A percentile compares a stretch with the other conserved stretches of the same genome.
phyloP scores from a whole-genome alignment of 1,140 invertebrate species.

The Belonocnema kinseyi region DNA sequence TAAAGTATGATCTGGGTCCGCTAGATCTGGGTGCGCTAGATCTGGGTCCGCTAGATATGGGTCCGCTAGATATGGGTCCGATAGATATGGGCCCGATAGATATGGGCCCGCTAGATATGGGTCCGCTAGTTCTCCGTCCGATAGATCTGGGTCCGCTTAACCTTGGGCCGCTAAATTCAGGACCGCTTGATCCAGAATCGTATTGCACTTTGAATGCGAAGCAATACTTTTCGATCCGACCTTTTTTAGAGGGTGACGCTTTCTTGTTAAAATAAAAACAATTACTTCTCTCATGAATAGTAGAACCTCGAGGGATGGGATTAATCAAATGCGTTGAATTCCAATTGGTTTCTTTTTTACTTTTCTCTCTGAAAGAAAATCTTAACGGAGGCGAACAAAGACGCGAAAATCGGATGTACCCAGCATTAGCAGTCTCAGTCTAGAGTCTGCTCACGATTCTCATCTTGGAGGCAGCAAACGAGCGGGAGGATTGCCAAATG shows the following conservation, averaged over 20 bases:
- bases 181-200: too few species aligned
- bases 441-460: slow-evolving; percentile 57
- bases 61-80: too few species aligned
- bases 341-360: neutral
- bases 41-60: too few species aligned
- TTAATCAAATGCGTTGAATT: neutral
- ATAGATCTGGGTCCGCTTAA: too few species aligned
- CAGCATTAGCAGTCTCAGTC: slow-evolving; percentile 46
- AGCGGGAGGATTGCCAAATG: slow-evolving; percentile 52
- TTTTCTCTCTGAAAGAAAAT: neutral
- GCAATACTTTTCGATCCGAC: too few species aligned
- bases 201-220: too few species aligned
- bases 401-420: slow-evolving; percentile 28
- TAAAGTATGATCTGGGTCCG: too few species aligned
- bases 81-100: too few species aligned
- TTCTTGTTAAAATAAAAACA: neutral
- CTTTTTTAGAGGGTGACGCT: neutral
- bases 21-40: too few species aligned
- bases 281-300: neutral
- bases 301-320: neutral
- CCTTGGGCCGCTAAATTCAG: too few species aligned
- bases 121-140: too few species aligned
- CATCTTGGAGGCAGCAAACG: slow-evolving; percentile 52
- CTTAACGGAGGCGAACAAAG: neutral
- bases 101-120: too few species aligned